Conservation (phyloP, 2,888 invertebrate genomes). For the Notodonta dromedarius region DNA sequence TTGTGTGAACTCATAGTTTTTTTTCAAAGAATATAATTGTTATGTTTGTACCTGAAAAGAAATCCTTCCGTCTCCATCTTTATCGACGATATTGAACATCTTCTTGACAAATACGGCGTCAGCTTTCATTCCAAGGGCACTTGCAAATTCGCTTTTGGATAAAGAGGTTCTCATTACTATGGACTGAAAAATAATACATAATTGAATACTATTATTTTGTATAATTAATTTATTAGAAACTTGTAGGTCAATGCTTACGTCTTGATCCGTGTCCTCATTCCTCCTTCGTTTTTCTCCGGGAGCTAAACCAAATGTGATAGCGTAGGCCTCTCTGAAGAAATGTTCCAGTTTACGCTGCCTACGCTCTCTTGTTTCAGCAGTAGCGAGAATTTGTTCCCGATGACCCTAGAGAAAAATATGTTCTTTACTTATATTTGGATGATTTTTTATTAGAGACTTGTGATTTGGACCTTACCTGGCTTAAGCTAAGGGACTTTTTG, state of each 20-base stretch:
- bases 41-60: slow-evolving; percentile 90
- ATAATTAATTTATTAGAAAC: background rate
- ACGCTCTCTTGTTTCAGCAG: slow-evolving; percentile 96
- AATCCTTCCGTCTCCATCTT: slow-evolving; percentile 96
- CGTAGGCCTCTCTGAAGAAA: slow-evolving; percentile 98
- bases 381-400: slow-evolving; percentile 93
- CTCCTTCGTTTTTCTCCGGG: slow-evolving; percentile 93
- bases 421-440: background rate
- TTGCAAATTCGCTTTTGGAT: slow-evolving; percentile 96
- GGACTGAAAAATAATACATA: slow-evolving; percentile 72
- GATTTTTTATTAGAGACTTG: background rate
- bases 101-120: slow-evolving; percentile 97
- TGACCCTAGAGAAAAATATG: slow-evolving; percentile 78
- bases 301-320: slow-evolving; percentile 94
- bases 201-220: background rate
- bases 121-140: slow-evolving; percentile 97
- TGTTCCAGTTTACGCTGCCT: slow-evolving; percentile 96
- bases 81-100: slow-evolving; percentile 99
- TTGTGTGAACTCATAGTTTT: too few species aligned
- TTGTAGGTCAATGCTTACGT: slow-evolving; percentile 69
- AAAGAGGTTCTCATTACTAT: slow-evolving; percentile 97
- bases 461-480: slow-evolving; percentile 80
- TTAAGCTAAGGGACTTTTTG: slow-evolving; percentile 91
- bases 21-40: background rate
- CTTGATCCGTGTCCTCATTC: slow-evolving; percentile 90